Evolutionary conservation across 2,888 invertebrate species (phyloP).

Genomic region (Reticulitermes lucifugus): DNA sequence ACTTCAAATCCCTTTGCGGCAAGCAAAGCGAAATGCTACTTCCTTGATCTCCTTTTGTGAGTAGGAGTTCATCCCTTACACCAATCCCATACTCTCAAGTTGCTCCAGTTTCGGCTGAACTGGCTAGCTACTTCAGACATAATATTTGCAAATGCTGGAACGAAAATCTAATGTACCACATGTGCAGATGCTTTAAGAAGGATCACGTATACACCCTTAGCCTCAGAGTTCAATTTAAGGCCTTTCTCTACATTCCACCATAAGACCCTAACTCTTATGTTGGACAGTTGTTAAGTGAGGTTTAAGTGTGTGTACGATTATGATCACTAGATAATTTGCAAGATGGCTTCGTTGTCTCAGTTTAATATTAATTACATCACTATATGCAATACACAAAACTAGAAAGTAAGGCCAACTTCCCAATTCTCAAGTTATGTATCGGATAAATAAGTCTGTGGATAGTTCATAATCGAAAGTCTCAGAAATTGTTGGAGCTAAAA

Average conservation of each 20-base stretch:
- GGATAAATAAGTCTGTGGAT: no score
- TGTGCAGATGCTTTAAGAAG: neutral
- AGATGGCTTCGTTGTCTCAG: no score
- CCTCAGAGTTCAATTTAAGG: neutral
- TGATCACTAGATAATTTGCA: no score
- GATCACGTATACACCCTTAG: neutral
- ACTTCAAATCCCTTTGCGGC: slow-evolving; percentile 39
- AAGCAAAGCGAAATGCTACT: slow-evolving; percentile 30
- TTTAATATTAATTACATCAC: no score
- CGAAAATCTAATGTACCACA: neutral
- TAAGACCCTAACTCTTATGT: no score
- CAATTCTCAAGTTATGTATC: no score
- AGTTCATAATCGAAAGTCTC: no score
- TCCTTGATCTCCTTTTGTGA: slow-evolving; percentile 26
- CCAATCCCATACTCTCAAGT: neutral
- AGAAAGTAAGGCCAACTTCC: no score
- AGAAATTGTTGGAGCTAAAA: no score
- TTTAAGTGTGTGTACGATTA: no score
- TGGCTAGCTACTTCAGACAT: slow-evolving; percentile 1
- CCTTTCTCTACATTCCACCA: neutral
- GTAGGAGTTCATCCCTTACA: slow-evolving; percentile 12
- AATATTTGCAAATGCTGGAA: neutral
- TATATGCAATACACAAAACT: no score
- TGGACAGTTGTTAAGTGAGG: no score
- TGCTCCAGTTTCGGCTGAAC: neutral